Base-by-base conservation (phyloP, 2,797 vertebrate species). In the Gypaetus barbatus region DNA sequence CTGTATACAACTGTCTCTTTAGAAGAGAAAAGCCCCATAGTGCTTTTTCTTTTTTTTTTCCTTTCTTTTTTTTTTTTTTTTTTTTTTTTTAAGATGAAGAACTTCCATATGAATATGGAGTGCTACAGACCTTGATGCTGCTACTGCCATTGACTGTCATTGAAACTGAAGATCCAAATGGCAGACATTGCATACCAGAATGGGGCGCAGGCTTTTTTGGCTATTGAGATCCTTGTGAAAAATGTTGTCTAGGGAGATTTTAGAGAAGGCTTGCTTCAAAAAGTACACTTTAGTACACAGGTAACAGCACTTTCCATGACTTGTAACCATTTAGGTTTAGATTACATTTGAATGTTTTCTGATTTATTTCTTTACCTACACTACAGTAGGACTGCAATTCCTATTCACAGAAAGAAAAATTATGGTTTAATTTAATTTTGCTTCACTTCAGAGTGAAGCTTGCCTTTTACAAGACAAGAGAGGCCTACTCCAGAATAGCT, bases 1-100 rank as follows among this genome's bases (percentile, higher is more conserved):
- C 97, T 98, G 98, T 98, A 98, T 98, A 98, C 98, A 98, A 49
- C 80, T 73, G 35, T 81, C 69, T 91, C 27, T 86, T 64, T 44
- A 81, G 80, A 92, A 88, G 64, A 88, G 79, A 79, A 91, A 86
- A 65, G 51, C 31, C 43, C 14, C 2, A 3, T 37, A 44, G 31
- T 33, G 15, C 10, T 44, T 91, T 84, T 46, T 66, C 2, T 24
- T 12, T 11, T n/a, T 35, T 41, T 25, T 18, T 12, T 18, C 14
- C n/a, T n/a, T n/a, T n/a, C n/a, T n/a, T n/a, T n/a, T n/a, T n/a
- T n/a, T 6, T 3, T 15, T 4, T 9, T 13, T 27, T 27, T 33
- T 13, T 30, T 73, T 30, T 35, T 49, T 78, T 74, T 49, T 7
- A 43, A 41, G 12, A 33, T 49, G 10, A 92, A 60, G 17, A 74